Base-by-base conservation (phyloP, 1,140 invertebrate species). In the Drosophila pandora region DNA sequence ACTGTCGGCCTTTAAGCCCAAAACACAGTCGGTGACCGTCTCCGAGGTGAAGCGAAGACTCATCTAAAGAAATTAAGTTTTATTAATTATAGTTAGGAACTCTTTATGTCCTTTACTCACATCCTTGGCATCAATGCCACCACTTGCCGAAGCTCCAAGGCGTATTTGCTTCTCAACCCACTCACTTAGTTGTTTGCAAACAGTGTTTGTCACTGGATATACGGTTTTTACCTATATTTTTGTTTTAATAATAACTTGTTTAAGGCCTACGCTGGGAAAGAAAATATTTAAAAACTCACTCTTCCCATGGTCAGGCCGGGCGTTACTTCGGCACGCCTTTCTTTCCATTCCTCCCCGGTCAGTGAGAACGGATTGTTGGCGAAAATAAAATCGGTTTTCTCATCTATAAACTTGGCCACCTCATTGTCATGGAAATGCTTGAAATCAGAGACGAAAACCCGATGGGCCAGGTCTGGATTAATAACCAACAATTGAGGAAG, bases 321-420 rank as follows among this genome's bases (percentile, higher is more conserved):
- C 25, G 93, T 93, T 7, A 94, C 85, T 50, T 94, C 92, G 10
- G 84, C 90, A 30, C 94, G 79, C 3, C 93, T 91, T n/a, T 92
- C 76, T 69, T 94, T 94, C 94, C 94, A 95, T 48, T 79, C 57
- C n/a, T 92, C 90, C 2, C 92, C 93, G 5, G 69, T 74, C 8
- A 91, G 53, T 0, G 87, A 45, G 58, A 93, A 93, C 0, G 92
- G 92, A 80, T 93, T 93, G 21, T 84, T 79, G 25, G 84, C 90
- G 34, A 93, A 77, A 12, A 93, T 89, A 8, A 90, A 90, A 76
- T 93, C 93, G 0, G 72, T 57, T 4, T 93, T 72, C 28, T 90
- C 73, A 39, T 92, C 87, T 0, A 92, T 23, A 17, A 80, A 22
- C 1, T 43, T 21, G 7, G 76, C 50, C 0, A 79, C 1, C 2